Evolutionary conservation across 2,888 invertebrate species (phyloP), one percentile per base, ranked within the genome.

Genomic region (Erannis defoliaria): DNA sequence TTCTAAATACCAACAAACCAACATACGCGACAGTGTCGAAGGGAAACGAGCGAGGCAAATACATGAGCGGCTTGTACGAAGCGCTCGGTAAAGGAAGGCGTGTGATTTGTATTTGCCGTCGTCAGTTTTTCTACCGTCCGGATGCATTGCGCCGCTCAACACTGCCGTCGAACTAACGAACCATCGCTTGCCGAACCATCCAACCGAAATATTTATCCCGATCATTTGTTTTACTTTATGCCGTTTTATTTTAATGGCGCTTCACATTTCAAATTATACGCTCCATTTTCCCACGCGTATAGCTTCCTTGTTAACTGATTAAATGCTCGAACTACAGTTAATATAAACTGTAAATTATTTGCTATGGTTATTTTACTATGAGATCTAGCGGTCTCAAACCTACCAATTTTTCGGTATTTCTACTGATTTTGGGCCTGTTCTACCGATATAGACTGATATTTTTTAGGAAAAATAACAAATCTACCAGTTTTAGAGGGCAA

Each of bases 51-150:
- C 55, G 50, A 21, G 48, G 10, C 16, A 14, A 26, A 29, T 16
- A 35, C 49, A 42, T 48, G 55, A 55, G 58, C 43, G 62, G 26
- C 33, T 45, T 55, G 62, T 54, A 43, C 49, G 50, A 46, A 48
- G 49, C 42, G 55, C 33, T 29, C 38, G 71, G 67, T 69, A 70
- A 70, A 76, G 79, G 80, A 81, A 85, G 77, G n/a, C n/a, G n/a
- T 82, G 78, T 81, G 86, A 90, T 90, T 91, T 88, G 85, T 90
- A 83, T 89, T 90, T 88, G 82, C 81, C 74, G 74, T 80, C 78
- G 80, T 79, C 84, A 84, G 84, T 87, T 89, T 90, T 89, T 87
- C 84, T 82, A 79, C 75, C 73, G 71, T 68, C 75, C 82, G 80
- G 82, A 84, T 84, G 83, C 85, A 78, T 67, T 18, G 80, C 77